Evolutionary conservation across 2,888 invertebrate genomes (phyloP).

Genomic region (Eucera pruinosa): DNA sequence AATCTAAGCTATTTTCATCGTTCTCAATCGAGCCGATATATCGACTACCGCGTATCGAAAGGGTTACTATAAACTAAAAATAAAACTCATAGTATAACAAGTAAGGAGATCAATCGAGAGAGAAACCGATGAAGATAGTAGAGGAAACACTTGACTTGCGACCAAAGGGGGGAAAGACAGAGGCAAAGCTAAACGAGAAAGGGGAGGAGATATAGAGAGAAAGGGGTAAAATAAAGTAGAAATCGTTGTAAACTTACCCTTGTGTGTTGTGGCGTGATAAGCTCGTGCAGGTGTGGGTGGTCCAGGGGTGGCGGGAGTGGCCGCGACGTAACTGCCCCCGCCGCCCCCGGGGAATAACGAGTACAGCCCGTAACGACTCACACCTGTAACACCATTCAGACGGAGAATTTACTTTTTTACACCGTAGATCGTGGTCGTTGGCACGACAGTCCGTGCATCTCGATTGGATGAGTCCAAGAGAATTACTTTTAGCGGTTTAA

Average conservation of each 20-base stretch:
- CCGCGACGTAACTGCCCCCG: slow-evolving; percentile 80
- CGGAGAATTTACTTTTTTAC: slow-evolving; percentile 32
- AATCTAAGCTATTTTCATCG: not conserved
- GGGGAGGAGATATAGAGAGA: not conserved
- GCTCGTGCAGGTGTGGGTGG: slow-evolving; percentile 78
- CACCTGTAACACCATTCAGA: slow-evolving; percentile 85
- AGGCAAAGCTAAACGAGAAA: not conserved
- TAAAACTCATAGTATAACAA: not conserved
- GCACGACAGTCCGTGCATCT: not conserved
- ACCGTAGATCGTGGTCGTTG: not conserved
- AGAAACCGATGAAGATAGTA: not conserved
- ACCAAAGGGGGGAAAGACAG: not conserved
- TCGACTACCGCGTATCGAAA: not conserved
- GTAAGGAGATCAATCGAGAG: slow-evolving; percentile 7
- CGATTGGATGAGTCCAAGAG: not conserved
- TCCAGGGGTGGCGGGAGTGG: slow-evolving; percentile 80
- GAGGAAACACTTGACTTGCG: too few relatives aligned
- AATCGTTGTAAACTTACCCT: slow-evolving; percentile 84
- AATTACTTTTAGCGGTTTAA: slow-evolving; percentile 3
- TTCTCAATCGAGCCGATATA: not conserved
- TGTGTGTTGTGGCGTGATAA: slow-evolving; percentile 85
- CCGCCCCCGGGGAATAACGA: slow-evolving; percentile 87
- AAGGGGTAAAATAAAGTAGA: slow-evolving; percentile 27
- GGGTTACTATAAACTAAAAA: slow-evolving; percentile 14
- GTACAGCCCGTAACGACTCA: slow-evolving; percentile 89